Evolutionary conservation across 2,113 vertebrate genomes (phyloP), one percentile per base, ranked within the genome.

Genomic region (Phylloscopus whistleri): DNA sequence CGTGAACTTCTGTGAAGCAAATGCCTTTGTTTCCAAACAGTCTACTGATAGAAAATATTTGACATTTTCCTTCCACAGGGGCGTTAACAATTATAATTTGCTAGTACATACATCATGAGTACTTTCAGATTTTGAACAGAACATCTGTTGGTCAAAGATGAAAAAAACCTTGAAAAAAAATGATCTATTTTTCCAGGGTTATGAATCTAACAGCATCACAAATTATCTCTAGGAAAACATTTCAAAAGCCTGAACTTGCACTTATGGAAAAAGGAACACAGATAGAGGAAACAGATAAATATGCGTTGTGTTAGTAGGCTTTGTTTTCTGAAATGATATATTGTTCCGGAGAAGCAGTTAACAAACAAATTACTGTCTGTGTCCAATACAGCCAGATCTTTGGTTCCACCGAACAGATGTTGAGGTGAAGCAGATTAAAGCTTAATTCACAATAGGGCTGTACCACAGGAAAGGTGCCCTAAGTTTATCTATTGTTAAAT

Each of bases 401-500:
- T 91, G 87, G 97, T 84, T 93, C 93, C 91, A 97, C 96, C 0
- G 24, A 91, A 78, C 64, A 84, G 95, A 97, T 95, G 96, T 91
- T 89, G 94, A 96, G 97, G 97, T 96, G 96, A 92, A 84, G 70
- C 90, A 95, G 97, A 98, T 98, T 97, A 97, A 98, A 97, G 83
- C 96, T 94, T 97, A 94, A 96, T 96, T 98, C 98, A 99, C 98
- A 99, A 98, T 98, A 94, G 98, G 96, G 90, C 95, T 97, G 69
- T 93, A 93, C 97, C 91, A 97, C 98, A 98, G 99, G 99, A 99
- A 99, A 98, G 97, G 98, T 97, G 98, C 95, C 97, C 91, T 87
- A 96, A 98, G 97, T 98, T 97, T 98, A 98, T 97, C 97, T 98
- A 99, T 99, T 99, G 99, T 99, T 99, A 98, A 98, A 97, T 98